phyloP scores from a whole-genome alignment of 2,113 vertebrate genomes.

The Trematomus loennbergii region DNA sequence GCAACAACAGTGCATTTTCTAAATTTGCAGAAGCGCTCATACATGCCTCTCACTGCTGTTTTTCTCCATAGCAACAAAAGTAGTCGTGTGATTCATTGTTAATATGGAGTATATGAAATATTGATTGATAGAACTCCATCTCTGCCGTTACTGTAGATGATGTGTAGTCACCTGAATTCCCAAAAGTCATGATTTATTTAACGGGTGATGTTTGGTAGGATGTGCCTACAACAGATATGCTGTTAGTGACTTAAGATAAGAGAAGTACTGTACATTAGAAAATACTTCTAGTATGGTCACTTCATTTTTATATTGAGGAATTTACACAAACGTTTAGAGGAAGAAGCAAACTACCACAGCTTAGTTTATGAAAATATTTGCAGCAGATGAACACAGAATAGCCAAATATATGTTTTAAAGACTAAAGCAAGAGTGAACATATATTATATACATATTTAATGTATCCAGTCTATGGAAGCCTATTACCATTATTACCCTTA shows the following conservation, averaged over 20 bases:
- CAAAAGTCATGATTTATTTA: constrained; percentile 3
- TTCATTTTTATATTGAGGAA: background rate
- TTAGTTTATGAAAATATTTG: too few relatives aligned
- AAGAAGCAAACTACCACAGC: background rate
- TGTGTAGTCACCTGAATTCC: background rate
- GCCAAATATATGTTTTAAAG: too few relatives aligned
- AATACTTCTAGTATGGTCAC: background rate
- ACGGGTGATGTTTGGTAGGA: background rate
- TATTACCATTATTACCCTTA: too few relatives aligned
- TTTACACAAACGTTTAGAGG: background rate
- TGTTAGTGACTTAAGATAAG: background rate
- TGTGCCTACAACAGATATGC: background rate
- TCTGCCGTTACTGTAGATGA: background rate
- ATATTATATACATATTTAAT: too few relatives aligned
- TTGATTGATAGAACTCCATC: background rate
- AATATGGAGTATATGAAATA: background rate
- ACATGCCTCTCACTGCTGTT: background rate
- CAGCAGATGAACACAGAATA: background rate
- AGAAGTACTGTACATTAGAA: background rate
- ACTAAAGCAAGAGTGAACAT: too few relatives aligned
- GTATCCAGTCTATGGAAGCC: too few relatives aligned
- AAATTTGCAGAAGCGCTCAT: background rate
- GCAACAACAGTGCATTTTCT: background rate
- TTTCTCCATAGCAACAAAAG: background rate
- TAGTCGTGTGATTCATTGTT: background rate